Base-by-base conservation (phyloP, 2,797 vertebrate species). In the Anabacerthia variegaticeps region DNA sequence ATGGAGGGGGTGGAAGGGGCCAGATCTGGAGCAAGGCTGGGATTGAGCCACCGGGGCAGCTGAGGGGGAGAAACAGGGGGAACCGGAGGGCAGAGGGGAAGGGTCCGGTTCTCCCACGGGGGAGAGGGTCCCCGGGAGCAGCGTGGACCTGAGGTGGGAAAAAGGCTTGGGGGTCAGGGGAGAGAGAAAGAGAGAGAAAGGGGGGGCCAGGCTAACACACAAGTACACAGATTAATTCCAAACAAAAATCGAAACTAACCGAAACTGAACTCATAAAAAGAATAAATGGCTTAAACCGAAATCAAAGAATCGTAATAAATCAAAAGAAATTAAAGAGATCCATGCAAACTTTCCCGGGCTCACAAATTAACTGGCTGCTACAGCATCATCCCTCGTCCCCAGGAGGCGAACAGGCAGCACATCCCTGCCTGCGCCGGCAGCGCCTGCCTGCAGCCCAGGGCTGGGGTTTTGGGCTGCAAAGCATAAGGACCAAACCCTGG, bases 311-410 rank as follows among this genome's bases (percentile, higher is more conserved):
- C 0, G 4, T 87, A 95, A 97, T 62, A 95, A 95, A 96, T 83
- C 65, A 81, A 97, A 98, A 93, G 98, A 98, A 98, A 98, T 97
- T 3, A 82, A 98, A 98, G 97, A 99, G 98, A 98, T 98, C 97
- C 99, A 99, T 99, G 99, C 99, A 95, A 97, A 97, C 99, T 99
- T 99, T 98, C 98, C 99, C 99, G 97, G 97, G 95, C 98, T 98
- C 76, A 82, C 93, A 34, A 66, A 96, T 78, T 75, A 89, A 95
- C 77, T 73, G 96, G 73, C 95, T 96, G 97, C 88, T 89, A 37
- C 89, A 76, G 87, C 20, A 0, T 48, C 88, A 83, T 63, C 95
- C 92, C 95, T 92, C 5, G 2, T 66, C 74, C 92, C 95, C 43
- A 2, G 95, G 84, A 74, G 92, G 83, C 8, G 1, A 77, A 24